phyloP scores from a whole-genome alignment of 1,140 invertebrate species.

The Heliconius nattereri region DNA sequence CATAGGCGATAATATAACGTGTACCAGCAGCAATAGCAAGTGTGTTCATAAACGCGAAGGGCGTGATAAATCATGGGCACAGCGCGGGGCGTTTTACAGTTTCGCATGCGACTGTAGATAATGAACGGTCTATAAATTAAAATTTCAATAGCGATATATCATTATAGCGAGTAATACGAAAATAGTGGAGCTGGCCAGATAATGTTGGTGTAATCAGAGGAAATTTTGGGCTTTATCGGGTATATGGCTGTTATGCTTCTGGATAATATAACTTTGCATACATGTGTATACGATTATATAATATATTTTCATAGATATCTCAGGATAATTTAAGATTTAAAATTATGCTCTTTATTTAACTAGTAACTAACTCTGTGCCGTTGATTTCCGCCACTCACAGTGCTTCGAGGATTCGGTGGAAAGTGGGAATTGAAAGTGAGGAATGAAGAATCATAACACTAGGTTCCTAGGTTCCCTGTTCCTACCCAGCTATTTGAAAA shows the following conservation, averaged over 20 bases:
- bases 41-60: constrained; percentile 76
- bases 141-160: constrained; percentile 59
- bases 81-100: constrained; percentile 48
- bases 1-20: constrained; percentile 69
- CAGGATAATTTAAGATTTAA: too few relatives aligned
- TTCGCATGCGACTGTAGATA: constrained; percentile 57
- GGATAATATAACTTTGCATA: not conserved
- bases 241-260: not conserved
- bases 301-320: too few relatives aligned
- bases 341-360: too few relatives aligned
- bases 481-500: too few relatives aligned
- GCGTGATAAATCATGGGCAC: constrained; percentile 69
- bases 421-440: too few relatives aligned
- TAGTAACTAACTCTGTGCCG: too few relatives aligned
- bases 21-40: constrained; percentile 68
- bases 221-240: not conserved
- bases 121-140: constrained; percentile 61
- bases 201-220: constrained; percentile 23
- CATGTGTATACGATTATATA: too few relatives aligned
- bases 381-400: too few relatives aligned
- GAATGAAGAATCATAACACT: too few relatives aligned
- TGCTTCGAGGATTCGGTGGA: too few relatives aligned
- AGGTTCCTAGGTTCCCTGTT: too few relatives aligned
- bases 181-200: constrained; percentile 36
- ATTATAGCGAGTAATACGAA: constrained; percentile 46